phyloP scores from a whole-genome alignment of 2,888 invertebrate species.

The Sarcophaga caerulescens region DNA sequence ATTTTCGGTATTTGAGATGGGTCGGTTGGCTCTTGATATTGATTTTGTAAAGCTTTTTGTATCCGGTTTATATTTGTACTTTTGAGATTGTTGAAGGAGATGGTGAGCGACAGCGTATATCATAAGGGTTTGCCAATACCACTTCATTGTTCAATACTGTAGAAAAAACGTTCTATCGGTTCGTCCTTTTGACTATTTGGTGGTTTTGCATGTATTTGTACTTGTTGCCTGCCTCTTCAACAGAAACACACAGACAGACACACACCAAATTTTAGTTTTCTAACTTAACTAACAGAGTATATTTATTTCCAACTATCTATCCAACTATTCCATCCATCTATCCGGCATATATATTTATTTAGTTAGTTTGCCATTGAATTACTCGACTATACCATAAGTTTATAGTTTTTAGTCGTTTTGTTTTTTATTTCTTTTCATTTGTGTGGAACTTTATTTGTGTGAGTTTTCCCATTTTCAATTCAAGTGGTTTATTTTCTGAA shows the following conservation, averaged over 20 bases:
- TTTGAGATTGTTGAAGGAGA: background rate
- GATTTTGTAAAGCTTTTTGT: conserved; percentile 23
- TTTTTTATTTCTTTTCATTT: conserved; percentile 1
- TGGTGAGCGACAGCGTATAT: background rate
- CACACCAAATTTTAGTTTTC: background rate
- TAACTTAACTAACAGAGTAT: background rate
- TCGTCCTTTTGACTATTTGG: background rate
- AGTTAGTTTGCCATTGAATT: conserved; percentile 33
- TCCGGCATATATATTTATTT: background rate
- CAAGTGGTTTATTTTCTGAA: conserved; percentile 18
- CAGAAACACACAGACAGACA: too few species aligned
- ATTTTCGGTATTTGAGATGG: background rate
- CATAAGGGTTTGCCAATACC: background rate
- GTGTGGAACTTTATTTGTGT: too few species aligned
- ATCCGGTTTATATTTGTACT: background rate
- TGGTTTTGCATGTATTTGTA: background rate
- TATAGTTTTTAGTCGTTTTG: background rate
- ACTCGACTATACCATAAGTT: background rate
- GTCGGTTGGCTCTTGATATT: conserved; percentile 24
- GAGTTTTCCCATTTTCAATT: background rate
- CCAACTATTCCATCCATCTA: too few species aligned
- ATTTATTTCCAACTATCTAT: background rate
- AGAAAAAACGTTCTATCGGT: background rate
- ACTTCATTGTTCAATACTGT: background rate
- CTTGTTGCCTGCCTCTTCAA: conserved; percentile 5